These are phyloP conservation scores for Panthera leo DNA, from an alignment of 2,113 vertebrate genomes.

Conservation along the genomic window DNA sequence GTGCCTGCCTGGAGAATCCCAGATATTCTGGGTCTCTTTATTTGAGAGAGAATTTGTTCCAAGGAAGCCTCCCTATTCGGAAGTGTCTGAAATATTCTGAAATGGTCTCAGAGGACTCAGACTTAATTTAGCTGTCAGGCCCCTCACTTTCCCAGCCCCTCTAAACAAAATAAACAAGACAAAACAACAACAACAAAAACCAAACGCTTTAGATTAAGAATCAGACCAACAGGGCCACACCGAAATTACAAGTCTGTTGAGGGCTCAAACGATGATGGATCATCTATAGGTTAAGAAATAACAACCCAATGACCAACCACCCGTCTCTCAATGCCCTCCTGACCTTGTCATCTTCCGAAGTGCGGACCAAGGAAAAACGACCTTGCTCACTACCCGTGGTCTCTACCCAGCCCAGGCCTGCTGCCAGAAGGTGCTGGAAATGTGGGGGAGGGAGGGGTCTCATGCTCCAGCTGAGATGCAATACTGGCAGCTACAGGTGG, in stretches of 20 bases:
- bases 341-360: neutral
- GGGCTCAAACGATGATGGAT: neutral
- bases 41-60: neutral
- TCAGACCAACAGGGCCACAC: neutral
- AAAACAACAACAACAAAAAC: neutral
- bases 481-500: neutral
- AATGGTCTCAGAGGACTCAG: neutral
- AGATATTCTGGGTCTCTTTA: neutral
- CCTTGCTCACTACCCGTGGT: neutral
- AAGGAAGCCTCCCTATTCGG: neutral
- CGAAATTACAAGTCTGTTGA: neutral
- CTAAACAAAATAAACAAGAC: neutral
- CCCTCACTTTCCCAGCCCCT: neutral
- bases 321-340: neutral
- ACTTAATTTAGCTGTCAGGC: neutral
- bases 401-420: neutral
- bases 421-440: neutral
- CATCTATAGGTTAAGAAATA: neutral
- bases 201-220: neutral
- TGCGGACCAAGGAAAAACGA: neutral
- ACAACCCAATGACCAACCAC: neutral
- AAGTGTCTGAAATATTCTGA: neutral
- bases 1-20: neutral
- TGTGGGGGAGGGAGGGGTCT: neutral
- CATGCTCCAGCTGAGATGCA: neutral